phyloP scores from a whole-genome alignment of 2,113 vertebrate genomes.

The Ammospiza caudacuta region DNA sequence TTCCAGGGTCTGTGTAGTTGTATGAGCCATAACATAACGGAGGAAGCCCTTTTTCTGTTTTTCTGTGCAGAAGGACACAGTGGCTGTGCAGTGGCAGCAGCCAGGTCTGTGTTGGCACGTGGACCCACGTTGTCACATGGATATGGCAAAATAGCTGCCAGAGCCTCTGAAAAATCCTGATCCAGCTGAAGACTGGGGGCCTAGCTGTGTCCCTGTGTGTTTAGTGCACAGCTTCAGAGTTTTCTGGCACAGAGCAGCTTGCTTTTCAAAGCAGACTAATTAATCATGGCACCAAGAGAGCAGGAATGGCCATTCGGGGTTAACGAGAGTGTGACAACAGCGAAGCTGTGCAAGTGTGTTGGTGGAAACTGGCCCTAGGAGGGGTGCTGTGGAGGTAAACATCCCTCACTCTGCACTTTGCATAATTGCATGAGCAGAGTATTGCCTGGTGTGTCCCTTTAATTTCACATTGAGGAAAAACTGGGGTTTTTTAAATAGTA shows the following conservation, averaged over 20 bases:
- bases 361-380: background rate
- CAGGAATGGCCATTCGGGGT: accelerated
- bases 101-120: accelerated
- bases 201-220: too few species aligned
- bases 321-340: background rate
- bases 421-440: background rate
- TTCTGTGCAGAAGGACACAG: background rate
- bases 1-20: background rate
- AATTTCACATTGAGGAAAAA: background rate
- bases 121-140: accelerated
- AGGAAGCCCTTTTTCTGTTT: background rate
- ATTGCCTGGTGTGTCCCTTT: background rate
- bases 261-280: background rate
- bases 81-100: accelerated
- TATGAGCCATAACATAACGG: background rate
- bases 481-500: accelerated
- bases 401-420: background rate
- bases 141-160: background rate
- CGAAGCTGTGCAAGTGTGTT: background rate
- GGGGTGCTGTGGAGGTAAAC: background rate
- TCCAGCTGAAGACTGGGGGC: background rate
- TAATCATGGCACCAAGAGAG: background rate
- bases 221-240: background rate
- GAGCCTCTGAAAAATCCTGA: background rate
- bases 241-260: background rate